Evolutionary conservation across 2,797 vertebrate genomes (phyloP), one percentile per base, ranked within the genome.

Genomic region (Lophura swinhoii): DNA sequence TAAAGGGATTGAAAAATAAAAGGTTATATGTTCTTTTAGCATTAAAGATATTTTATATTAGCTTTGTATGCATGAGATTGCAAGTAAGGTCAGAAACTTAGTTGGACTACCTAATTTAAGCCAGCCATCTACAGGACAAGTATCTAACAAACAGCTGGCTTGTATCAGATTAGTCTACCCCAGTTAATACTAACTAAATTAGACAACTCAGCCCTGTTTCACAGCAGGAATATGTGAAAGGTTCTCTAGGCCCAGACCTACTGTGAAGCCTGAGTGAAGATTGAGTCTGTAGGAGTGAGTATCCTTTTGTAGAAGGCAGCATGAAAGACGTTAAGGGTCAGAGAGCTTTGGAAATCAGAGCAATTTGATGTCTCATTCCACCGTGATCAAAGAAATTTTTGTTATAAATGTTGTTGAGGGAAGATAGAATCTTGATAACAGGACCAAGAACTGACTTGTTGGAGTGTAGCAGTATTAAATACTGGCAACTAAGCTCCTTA

Each of bases 221-320:
- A 21, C 18, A 1, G 0, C 3, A 0, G 5, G 4, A 4, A 21
- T 8, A 2, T 16, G 39, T 0, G 2, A 41, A 53, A 12, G 10
- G 33, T 53, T 77, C 12, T 44, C 12, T 37, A 74, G 72, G 55
- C 15, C 11, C 29, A 33, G 20, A 1, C 7, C 7, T 49, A 39
- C 26, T 35, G 9, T 51, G 26, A 88, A 56, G 5, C 49, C 17
- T 11, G 64, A 14, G 8, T 88, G 67, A 55, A 58, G 12, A 17
- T 39, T 1, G 3, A 74, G 12, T 37, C 0, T 3, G 72, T 23
- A 82, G 7, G 15, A 81, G 39, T 79, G 64, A 84, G 62, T 33
- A 15, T 44, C 15, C 29, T 4, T 58, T 55, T 64, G 4, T 3
- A 59, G 16, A 12, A 66, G 66, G 15, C 5, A 49, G 17, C 35